phyloP scores from a whole-genome alignment of 2,797 vertebrate genomes.

The Antennarius maculatus region DNA sequence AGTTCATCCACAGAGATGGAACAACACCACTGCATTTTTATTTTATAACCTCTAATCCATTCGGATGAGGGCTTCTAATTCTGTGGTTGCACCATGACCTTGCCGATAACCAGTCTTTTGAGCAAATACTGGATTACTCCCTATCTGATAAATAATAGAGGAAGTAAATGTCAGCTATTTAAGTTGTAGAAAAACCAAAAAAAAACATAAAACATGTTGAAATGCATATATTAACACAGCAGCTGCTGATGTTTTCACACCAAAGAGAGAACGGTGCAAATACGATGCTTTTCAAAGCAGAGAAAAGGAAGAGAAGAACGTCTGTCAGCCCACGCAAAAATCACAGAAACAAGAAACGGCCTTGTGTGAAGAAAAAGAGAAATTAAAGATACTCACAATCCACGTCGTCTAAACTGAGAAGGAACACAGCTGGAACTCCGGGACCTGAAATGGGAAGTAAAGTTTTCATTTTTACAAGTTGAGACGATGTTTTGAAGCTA shows the following conservation, averaged over 20 bases:
- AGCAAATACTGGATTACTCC: not conserved
- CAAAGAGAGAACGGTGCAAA: no score
- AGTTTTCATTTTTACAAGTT: not conserved
- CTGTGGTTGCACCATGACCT: not conserved
- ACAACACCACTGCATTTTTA: constrained; percentile 9
- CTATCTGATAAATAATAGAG: not conserved
- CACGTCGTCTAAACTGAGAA: constrained; percentile 54
- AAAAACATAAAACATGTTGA: no score
- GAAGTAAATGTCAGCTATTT: not conserved
- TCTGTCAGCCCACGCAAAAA: not conserved
- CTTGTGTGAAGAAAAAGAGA: not conserved
- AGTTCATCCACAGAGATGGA: constrained; percentile 10
- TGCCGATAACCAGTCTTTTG: not conserved
- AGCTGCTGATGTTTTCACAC: no score
- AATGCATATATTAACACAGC: no score
- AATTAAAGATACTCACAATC: constrained; percentile 61
- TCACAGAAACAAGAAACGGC: not conserved
- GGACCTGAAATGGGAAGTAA: constrained; percentile 54
- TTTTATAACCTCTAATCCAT: constrained; percentile 28
- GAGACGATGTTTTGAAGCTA: not conserved
- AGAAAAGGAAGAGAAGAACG: no score
- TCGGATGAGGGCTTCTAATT: not conserved
- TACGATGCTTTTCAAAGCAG: no score
- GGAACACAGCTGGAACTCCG: constrained; percentile 69
- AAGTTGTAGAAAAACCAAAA: no score